A percentile compares a stretch with the other conserved stretches of the same genome.
phyloP scores from a whole-genome alignment of 1,140 invertebrate genomes.

The Bombus affinis region DNA sequence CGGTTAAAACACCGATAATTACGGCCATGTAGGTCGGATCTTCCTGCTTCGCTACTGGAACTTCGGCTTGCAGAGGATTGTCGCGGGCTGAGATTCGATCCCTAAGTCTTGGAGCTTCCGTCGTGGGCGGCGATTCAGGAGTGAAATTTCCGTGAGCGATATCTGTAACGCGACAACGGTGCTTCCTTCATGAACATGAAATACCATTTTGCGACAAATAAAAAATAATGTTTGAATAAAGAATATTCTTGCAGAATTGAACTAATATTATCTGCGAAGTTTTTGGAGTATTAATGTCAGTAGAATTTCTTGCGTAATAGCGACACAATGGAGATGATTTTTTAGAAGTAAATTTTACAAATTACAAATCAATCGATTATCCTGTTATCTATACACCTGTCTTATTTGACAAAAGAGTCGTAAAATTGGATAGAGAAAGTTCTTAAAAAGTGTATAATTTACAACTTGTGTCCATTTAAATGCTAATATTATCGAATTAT shows the following conservation, averaged over 20 bases:
- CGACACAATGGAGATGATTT: too few relatives aligned
- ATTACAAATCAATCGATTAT: too few relatives aligned
- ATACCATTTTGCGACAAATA: neutral
- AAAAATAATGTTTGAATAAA: neutral
- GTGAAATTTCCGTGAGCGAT: slow-evolving; percentile 83
- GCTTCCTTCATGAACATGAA: neutral
- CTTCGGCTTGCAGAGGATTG: slow-evolving; percentile 76
- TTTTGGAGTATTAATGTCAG: too few relatives aligned
- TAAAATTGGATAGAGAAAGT: too few relatives aligned
- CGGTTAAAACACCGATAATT: slow-evolving; percentile 86
- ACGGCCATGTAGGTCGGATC: slow-evolving; percentile 86
- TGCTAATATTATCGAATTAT: too few relatives aligned
- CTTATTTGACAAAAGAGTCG: too few relatives aligned
- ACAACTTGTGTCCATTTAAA: too few relatives aligned
- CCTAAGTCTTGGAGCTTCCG: slow-evolving; percentile 79
- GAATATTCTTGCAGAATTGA: neutral
- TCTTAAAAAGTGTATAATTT: too few relatives aligned
- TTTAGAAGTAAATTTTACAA: too few relatives aligned
- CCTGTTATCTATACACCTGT: too few relatives aligned
- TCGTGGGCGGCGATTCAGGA: slow-evolving; percentile 78
- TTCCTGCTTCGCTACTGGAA: slow-evolving; percentile 81
- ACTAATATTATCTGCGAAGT: too few relatives aligned
- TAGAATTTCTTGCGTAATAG: too few relatives aligned
- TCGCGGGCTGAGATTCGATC: slow-evolving; percentile 79
- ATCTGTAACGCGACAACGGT: slow-evolving; percentile 70